phyloP scores from a whole-genome alignment of 2,113 vertebrate species.

The Rhynchomys soricoides region DNA sequence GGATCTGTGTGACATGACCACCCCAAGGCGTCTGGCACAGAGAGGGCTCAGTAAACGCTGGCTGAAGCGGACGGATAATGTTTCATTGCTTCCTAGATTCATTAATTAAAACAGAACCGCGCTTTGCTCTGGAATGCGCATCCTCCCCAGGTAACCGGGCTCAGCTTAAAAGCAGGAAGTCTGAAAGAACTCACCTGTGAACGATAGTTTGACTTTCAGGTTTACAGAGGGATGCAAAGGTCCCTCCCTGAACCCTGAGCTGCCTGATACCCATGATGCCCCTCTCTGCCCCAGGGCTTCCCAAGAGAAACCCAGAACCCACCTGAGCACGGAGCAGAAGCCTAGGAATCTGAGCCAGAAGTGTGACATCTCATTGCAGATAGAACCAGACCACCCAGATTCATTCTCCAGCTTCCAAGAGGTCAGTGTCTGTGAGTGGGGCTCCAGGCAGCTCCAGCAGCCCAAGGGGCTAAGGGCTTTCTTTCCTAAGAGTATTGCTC shows the following conservation, averaged over 20 bases:
- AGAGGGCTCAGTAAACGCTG: background rate
- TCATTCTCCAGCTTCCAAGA: conserved; percentile 28
- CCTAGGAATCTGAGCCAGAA: background rate
- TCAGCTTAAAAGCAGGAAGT: background rate
- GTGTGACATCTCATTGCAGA: conserved; percentile 71
- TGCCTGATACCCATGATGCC: background rate
- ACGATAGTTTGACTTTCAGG: background rate
- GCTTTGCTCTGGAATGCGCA: background rate
- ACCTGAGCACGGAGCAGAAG: conserved; percentile 51
- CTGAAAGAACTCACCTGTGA: background rate
- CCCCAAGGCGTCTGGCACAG: background rate
- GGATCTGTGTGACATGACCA: background rate
- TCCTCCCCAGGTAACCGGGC: background rate
- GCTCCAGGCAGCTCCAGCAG: fast-evolving
- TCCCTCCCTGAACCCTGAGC: background rate
- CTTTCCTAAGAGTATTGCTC: background rate
- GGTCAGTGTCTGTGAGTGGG: conserved; percentile 27
- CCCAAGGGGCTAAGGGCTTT: background rate
- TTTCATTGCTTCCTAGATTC: background rate
- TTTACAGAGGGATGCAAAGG: background rate
- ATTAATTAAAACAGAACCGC: background rate
- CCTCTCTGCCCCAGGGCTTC: conserved; percentile 55
- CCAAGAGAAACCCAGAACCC: conserved; percentile 58
- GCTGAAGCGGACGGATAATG: background rate
- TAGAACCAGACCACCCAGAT: background rate